phyloP scores from a whole-genome alignment of 2,113 vertebrate genomes.

The Hippocampus comes region DNA sequence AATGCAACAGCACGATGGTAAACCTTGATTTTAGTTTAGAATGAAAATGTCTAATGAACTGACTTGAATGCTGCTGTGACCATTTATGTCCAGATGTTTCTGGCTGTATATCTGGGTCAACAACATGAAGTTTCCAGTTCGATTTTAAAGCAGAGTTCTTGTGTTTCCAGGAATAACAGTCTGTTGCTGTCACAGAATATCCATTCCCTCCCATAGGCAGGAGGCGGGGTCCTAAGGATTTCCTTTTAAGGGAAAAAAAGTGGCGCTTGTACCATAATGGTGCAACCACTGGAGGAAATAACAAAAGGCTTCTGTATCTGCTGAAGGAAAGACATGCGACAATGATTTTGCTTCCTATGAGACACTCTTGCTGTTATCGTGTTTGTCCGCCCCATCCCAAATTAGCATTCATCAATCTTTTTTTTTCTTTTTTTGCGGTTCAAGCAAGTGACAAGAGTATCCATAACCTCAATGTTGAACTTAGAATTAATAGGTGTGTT shows the following conservation, averaged over 20 bases:
- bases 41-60: neutral
- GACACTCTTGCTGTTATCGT: neutral
- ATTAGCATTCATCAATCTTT: neutral
- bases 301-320: slow-evolving; percentile 18
- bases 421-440: neutral
- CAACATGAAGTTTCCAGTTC: neutral
- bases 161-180: slow-evolving; percentile 9
- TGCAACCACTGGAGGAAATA: slow-evolving; percentile 33
- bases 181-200: slow-evolving; percentile 3
- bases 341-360: neutral
- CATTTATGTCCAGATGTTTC: neutral
- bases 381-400: neutral
- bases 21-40: neutral
- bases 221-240: slow-evolving; percentile 17
- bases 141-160: neutral
- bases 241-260: slow-evolving; percentile 70
- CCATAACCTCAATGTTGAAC: neutral
- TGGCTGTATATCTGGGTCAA: neutral
- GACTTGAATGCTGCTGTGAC: neutral
- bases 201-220: slow-evolving; percentile 9
- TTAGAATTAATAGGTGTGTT: neutral
- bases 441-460: neutral
- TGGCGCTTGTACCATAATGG: slow-evolving; percentile 34
- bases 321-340: slow-evolving; percentile 12
- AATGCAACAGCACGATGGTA: neutral